Conservation (phyloP, 2,113 vertebrate genomes). For the Gambusia holbrooki region DNA sequence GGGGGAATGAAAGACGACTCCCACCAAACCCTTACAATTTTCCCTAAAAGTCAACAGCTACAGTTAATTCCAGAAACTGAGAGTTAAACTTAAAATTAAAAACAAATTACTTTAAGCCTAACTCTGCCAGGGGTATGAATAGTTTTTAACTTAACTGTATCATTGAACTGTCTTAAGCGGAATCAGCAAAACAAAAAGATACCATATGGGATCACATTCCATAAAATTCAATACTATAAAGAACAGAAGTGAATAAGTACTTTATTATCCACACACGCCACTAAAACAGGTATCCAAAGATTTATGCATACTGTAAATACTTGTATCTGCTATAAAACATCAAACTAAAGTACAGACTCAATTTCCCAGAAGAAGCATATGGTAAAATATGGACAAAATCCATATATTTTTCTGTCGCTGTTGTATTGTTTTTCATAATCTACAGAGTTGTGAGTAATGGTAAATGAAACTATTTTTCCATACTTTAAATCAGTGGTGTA, state of each 20-base stretch:
- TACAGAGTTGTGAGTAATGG: conserved; percentile 16
- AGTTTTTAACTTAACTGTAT: no score
- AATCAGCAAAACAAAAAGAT: no score
- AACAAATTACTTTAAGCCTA: no score
- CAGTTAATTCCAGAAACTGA: no score
- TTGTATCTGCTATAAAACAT: conserved; percentile 5
- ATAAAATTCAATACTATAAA: background rate
- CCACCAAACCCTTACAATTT: no score
- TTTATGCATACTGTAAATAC: conserved; percentile 1
- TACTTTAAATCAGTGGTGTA: background rate
- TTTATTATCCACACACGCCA: conserved; percentile 25
- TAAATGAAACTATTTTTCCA: conserved; percentile 10
- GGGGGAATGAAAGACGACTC: no score
- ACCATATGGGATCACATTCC: no score
- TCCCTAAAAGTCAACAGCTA: no score
- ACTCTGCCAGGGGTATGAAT: no score
- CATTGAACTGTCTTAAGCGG: no score
- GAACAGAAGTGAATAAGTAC: conserved; percentile 9
- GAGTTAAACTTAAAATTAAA: no score
- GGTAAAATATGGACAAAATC: background rate
- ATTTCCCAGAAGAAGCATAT: background rate
- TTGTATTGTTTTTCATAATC: conserved; percentile 32
- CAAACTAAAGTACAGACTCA: no score
- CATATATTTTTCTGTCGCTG: conserved; percentile 10
- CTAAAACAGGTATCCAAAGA: conserved; percentile 4